Evolutionary conservation across 2,888 invertebrate genomes (phyloP).

Genomic region (Diarsia brunnea): DNA sequence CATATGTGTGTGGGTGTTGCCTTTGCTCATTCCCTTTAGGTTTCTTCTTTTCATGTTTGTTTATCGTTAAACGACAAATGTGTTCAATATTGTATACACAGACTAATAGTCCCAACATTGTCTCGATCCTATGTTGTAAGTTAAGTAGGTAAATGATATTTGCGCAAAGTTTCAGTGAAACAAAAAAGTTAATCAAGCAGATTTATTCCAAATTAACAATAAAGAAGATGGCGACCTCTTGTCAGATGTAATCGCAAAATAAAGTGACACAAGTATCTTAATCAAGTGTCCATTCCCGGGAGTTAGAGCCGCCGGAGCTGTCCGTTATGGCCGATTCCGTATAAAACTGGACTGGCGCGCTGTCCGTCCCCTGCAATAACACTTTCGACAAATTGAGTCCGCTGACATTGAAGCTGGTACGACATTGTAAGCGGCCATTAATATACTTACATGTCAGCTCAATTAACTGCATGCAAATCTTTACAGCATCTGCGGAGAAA

Average conservation of each 20-base stretch:
- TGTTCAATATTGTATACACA: slow-evolving; percentile 2
- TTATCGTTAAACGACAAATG: slow-evolving; percentile 28
- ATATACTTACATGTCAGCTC: slow-evolving; percentile 66
- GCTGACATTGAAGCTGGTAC: slow-evolving; percentile 81
- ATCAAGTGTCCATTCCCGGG: slow-evolving; percentile 88
- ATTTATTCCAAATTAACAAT: slow-evolving; percentile 83
- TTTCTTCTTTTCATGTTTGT: slow-evolving; percentile 16
- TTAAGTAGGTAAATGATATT: slow-evolving; percentile 45
- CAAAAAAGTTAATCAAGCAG: slow-evolving; percentile 72
- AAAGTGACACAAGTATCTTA: slow-evolving; percentile 89
- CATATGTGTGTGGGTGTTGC: slow-evolving; percentile 2
- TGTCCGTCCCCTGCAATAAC: slow-evolving; percentile 84
- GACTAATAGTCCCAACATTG: slow-evolving; percentile 26
- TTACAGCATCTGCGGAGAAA: slow-evolving; percentile 37
- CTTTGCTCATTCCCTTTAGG: background rate
- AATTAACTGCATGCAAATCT: slow-evolving; percentile 63
- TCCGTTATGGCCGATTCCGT: slow-evolving; percentile 85
- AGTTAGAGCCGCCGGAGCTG: slow-evolving; percentile 83
- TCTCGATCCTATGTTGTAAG: slow-evolving; percentile 24
- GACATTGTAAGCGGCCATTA: slow-evolving; percentile 76
- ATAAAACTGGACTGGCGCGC: slow-evolving; percentile 83
- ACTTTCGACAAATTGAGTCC: slow-evolving; percentile 89
- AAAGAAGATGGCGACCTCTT: slow-evolving; percentile 84
- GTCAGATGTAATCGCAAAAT: slow-evolving; percentile 88
- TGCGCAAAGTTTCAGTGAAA: slow-evolving; percentile 51